A percentile compares a stretch with the other conserved stretches of the same genome.
phyloP scores from a whole-genome alignment of 2,888 invertebrate genomes.

The Rhabditoides inermis region DNA sequence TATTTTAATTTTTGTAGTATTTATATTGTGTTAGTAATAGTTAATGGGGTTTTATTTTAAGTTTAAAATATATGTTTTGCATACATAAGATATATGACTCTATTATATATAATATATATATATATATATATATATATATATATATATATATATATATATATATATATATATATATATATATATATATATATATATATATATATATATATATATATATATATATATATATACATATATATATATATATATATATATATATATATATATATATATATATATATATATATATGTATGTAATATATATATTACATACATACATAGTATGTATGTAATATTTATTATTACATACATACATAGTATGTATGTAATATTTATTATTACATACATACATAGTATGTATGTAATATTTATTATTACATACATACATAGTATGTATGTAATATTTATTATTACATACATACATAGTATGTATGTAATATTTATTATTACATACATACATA shows the following conservation, averaged over 20 bases:
- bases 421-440: too few species aligned
- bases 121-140: neutral
- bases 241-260: constrained; percentile 7
- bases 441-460: too few species aligned
- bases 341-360: neutral
- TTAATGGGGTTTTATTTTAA: constrained; percentile 25
- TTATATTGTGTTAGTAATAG: constrained; percentile 20
- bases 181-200: neutral
- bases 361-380: neutral
- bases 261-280: neutral
- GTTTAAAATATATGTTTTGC: constrained; percentile 32
- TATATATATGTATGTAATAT: constrained; percentile 1
- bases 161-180: neutral
- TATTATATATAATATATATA: constrained; percentile 5
- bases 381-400: constrained; percentile 9
- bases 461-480: too few species aligned
- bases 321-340: neutral
- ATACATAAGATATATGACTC: constrained; percentile 27
- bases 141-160: constrained; percentile 1
- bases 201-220: neutral
- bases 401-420: too few species aligned
- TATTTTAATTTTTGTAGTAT: constrained; percentile 17
- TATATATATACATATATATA: neutral
- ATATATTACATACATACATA: neutral
- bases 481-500: too few species aligned